Evolutionary conservation across 1,140 invertebrate genomes (phyloP).

Genomic region (Plectrocnemia conspersa): DNA sequence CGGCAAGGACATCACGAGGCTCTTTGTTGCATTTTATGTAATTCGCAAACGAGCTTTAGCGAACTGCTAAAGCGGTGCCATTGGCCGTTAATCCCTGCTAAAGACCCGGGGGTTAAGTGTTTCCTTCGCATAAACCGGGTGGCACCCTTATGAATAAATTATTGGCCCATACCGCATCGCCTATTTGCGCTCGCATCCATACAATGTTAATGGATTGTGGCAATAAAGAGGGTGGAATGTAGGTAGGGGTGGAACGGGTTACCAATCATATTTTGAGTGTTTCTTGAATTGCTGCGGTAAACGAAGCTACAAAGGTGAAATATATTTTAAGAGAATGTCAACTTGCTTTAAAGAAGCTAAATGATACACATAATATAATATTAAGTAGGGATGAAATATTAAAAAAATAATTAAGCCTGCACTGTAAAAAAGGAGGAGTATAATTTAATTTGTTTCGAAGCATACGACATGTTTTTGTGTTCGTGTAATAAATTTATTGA

Average conservation of each 20-base stretch:
- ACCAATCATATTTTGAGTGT: constrained; percentile 6
- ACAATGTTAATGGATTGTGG: constrained; percentile 35
- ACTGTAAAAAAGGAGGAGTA: background rate
- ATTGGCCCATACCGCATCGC: constrained; percentile 30
- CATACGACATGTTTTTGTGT: too few species aligned
- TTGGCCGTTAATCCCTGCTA: constrained; percentile 31
- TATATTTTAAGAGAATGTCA: constrained; percentile 1
- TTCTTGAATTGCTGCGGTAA: background rate
- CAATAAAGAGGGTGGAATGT: constrained; percentile 34
- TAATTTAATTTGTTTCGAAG: too few species aligned
- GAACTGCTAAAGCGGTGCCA: constrained; percentile 25
- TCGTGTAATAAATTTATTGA: constrained; percentile 17
- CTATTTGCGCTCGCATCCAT: constrained; percentile 35
- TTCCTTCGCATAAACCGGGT: constrained; percentile 12
- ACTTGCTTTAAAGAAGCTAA: background rate
- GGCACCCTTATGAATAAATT: constrained; percentile 35
- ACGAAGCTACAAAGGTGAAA: background rate
- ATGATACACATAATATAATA: background rate
- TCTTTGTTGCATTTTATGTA: constrained; percentile 26
- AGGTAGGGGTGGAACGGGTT: constrained; percentile 24
- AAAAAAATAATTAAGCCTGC: background rate
- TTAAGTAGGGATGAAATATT: background rate
- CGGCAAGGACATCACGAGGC: constrained; percentile 21
- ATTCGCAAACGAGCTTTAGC: constrained; percentile 14
- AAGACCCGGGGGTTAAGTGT: constrained; percentile 30